Conservation (phyloP, 2,888 invertebrate genomes). For the Phengaris arion region DNA sequence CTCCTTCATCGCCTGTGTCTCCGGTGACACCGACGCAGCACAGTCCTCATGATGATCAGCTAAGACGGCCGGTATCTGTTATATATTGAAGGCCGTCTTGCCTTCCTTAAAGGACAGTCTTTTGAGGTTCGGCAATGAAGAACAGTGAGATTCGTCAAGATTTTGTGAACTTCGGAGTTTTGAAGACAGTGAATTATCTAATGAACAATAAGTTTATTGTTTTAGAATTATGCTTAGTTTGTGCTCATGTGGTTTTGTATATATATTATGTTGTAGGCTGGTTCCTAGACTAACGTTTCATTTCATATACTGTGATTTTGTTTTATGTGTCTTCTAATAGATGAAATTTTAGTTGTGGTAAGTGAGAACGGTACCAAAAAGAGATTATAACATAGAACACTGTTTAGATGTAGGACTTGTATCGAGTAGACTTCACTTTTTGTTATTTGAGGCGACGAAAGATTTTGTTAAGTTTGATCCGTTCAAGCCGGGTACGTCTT, state of each 20-base stretch:
- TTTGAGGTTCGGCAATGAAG: conserved; percentile 55
- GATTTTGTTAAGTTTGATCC: conserved; percentile 62
- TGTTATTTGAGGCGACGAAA: conserved; percentile 34
- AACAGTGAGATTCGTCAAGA: conserved; percentile 19
- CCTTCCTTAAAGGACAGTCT: conserved; percentile 62
- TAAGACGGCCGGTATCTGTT: conserved; percentile 85
- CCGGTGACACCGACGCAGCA: conserved; percentile 70
- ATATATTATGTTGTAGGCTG: conserved; percentile 57
- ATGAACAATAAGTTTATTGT: conserved; percentile 65
- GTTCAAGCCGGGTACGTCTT: conserved; percentile 41
- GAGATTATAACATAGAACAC: conserved; percentile 69
- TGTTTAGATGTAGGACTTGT: conserved; percentile 53
- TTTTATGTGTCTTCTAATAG: conserved; percentile 60
- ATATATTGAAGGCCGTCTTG: conserved; percentile 82
- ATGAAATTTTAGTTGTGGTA: conserved; percentile 60
- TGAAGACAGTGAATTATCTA: conserved; percentile 55
- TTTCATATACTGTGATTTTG: conserved; percentile 71
- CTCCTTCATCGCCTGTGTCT: conserved; percentile 69
- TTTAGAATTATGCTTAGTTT: conserved; percentile 58
- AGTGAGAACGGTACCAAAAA: conserved; percentile 79
- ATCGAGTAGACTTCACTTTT: conserved; percentile 43
- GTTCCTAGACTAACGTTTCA: conserved; percentile 50
- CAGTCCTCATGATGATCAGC: conserved; percentile 79
- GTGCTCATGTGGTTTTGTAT: conserved; percentile 70
- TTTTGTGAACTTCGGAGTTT: conserved; percentile 47